Base-by-base conservation (phyloP, 2,888 invertebrate species). In the Nymphalis polychloros region DNA sequence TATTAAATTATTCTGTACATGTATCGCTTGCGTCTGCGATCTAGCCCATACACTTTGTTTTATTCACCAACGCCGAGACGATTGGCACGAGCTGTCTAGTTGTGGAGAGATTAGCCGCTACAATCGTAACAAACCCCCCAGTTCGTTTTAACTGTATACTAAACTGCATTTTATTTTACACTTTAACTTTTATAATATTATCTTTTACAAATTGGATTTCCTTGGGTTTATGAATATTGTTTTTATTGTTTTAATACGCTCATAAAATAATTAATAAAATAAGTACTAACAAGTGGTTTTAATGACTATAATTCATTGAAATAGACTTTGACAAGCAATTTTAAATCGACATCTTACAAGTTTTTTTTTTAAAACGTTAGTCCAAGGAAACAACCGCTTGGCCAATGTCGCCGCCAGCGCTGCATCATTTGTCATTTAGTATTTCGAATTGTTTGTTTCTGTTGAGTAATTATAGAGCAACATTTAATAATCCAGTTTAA, bases 401-500 rank as follows among this genome's bases (percentile, higher is more conserved):
- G 41, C 41, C 41, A 41, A 41, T 41, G 41, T 41, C 41, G 8
- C 41, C 10, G 41, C 41, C 41, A 41, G 41, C 0, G 13, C 13
- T 41, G 41, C 10, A 41, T 10, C 41, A 41, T 41, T 41, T 41
- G 41, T 41, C 41, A 41, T 41, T 41, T 41, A 4, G 41, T 41
- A 41, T 41, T 41, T 41, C 41, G 41, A 41, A 13, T 53, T 16
- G 20, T 16, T 50, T 50, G 10, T 19, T 20, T 20, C 50, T 10
- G 5, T 53, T 53, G 16, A 55, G 27, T 55, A 27, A 55, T 31
- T 55, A 31, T 17, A n/a, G 16, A 31, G 31, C 17, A 13, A 52
- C 16, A 55, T 27, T 55, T 27, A 55, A 55, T 55, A 55, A 55
- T 55, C 53, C 53, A 55, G 31, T 55, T 55, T 31, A 17, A 53